Evolutionary conservation across 1,140 invertebrate genomes (phyloP), one percentile per base, ranked within the genome.

Genomic region (Bicyclus anynana): DNA sequence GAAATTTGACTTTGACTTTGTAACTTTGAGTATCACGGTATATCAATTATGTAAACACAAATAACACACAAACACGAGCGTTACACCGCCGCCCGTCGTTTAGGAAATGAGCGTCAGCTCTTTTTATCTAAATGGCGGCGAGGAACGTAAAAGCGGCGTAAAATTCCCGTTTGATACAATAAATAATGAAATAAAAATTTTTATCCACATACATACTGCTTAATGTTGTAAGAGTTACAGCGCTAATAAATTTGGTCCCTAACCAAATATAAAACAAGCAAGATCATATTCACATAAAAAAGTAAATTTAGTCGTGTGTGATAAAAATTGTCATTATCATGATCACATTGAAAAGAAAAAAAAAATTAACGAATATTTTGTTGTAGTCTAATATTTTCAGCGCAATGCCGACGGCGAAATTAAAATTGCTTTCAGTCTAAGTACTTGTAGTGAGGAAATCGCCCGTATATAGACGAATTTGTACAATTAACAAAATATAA

Each of bases 61-160:
- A 54, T 44, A 42, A 48, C 48, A 37, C 63, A 55, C 57, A 69
- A 71, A 63, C 53, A 66, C 62, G 59, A 62, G 65, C 58, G 66
- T 65, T 69, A 59, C 38, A 35, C 47, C 59, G 51, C 51, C 59
- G 66, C 46, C 61, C 57, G 65, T 77, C 79, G 70, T 79, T 84
- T 71, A 69, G 71, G 70, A 86, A 86, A 86, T 77, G 74, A 78
- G 60, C 63, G 59, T 78, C 79, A 80, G 79, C 81, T 79, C 53
- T 80, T 85, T 44, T 85, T 84, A 86, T 86, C 83, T 86, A 82
- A 86, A 84, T 76, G 74, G 79, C 72, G 59, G 64, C 59, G 59
- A 58, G 74, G 74, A 72, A 74, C 83, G 72, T 86, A 84, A 86
- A 86, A 86, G 78, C 69, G 82, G 72, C 79, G 77, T 86, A 84